Conservation (phyloP, 2,113 vertebrate species). For the Silurus glanis region DNA sequence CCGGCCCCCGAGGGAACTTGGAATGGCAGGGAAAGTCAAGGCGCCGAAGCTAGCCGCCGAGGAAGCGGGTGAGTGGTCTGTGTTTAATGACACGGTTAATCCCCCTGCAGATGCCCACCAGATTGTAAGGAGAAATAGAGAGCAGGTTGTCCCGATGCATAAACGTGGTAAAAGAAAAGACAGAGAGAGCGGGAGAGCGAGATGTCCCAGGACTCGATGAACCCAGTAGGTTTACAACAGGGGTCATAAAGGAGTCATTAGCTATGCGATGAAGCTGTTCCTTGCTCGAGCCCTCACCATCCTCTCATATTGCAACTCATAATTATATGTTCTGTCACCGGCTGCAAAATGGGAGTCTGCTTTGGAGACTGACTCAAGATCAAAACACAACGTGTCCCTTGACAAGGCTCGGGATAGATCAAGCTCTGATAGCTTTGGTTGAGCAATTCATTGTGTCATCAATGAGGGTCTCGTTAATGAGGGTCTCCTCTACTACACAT, state of each 20-base stretch:
- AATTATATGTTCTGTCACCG: slow-evolving; percentile 26
- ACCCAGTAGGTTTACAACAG: neutral
- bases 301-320: slow-evolving; percentile 26
- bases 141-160: slow-evolving; percentile 49
- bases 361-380: neutral
- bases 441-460: no score
- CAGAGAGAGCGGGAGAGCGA: neutral
- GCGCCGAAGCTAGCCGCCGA: slow-evolving; percentile 46
- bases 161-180: slow-evolving; percentile 10
- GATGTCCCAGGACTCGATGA: neutral
- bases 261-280: slow-evolving; percentile 37
- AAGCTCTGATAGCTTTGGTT: no score
- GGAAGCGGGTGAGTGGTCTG: slow-evolving; percentile 56
- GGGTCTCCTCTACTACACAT: no score
- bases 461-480: no score
- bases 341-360: neutral
- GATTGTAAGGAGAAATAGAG: slow-evolving; percentile 61
- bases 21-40: slow-evolving; percentile 60
- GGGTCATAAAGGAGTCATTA: slow-evolving; percentile 64
- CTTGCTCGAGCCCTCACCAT: neutral
- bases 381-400: neutral
- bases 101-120: slow-evolving; percentile 75
- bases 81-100: slow-evolving; percentile 73
- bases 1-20: slow-evolving; percentile 49
- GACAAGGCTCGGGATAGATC: neutral